Evolutionary conservation across 2,113 vertebrate genomes (phyloP).

Genomic region (Tor tambroides): DNA sequence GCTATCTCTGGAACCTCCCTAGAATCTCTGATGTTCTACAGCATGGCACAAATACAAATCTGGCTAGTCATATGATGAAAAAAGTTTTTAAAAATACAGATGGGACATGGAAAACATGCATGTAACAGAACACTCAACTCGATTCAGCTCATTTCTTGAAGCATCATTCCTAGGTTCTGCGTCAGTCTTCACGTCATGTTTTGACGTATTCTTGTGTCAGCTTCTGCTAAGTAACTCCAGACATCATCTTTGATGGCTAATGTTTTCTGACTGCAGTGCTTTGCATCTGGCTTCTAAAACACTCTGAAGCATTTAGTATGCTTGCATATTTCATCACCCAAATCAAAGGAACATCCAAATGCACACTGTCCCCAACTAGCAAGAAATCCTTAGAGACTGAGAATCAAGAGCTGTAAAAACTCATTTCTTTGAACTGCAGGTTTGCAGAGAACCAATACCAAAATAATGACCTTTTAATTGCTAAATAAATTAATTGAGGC

Average conservation of each 20-base stretch:
- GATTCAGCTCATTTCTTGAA: not conserved
- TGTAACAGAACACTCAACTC: not conserved
- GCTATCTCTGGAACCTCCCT: not conserved
- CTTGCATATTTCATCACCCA: conserved; percentile 35
- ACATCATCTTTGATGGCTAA: not conserved
- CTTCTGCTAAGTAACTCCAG: not conserved
- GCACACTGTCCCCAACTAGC: conserved; percentile 13
- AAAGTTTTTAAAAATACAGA: not conserved
- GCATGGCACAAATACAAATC: not conserved
- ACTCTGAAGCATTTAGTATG: conserved; percentile 23
- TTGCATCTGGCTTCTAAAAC: conserved; percentile 18
- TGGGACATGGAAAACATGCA: not conserved
- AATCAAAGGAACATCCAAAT: conserved; percentile 27
- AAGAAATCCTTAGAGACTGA: not conserved
- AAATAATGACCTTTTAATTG: conserved; percentile 17
- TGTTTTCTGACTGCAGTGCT: conserved; percentile 21
- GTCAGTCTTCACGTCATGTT: not conserved
- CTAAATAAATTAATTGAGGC: not conserved
- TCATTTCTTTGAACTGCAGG: not conserved
- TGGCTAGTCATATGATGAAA: not conserved
- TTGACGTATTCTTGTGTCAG: conserved; percentile 13
- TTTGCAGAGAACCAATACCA: not conserved
- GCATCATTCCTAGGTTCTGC: not conserved
- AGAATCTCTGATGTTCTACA: not conserved
- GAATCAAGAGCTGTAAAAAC: not conserved